These are phyloP conservation scores for Acleris emargana DNA, from an alignment of 2,888 invertebrate genomes.

Conservation along the genomic window DNA sequence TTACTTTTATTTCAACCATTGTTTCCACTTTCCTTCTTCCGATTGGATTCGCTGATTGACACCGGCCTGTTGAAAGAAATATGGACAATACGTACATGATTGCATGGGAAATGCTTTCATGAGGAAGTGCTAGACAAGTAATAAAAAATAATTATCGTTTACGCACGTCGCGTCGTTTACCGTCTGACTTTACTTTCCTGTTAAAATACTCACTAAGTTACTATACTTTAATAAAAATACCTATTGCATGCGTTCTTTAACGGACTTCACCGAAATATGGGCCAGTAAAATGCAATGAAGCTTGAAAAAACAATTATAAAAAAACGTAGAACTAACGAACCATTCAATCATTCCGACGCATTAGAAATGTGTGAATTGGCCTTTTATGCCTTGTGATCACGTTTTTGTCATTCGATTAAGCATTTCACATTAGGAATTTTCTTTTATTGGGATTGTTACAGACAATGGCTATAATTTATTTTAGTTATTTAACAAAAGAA, in stretches of 20 bases:
- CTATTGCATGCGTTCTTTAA: neutral
- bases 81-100: constrained; percentile 32
- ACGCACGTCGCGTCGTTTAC: neutral
- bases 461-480: constrained; percentile 26
- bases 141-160: constrained; percentile 7
- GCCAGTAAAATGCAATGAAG: neutral
- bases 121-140: constrained; percentile 10
- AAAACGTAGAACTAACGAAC: constrained; percentile 12
- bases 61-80: constrained; percentile 1
- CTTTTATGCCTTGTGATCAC: constrained; percentile 35
- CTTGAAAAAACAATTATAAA: constrained; percentile 14
- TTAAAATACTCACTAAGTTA: neutral
- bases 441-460: constrained; percentile 23
- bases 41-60: constrained; percentile 10
- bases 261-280: constrained; percentile 2
- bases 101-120: constrained; percentile 35
- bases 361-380: constrained; percentile 44
- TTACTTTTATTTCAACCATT: constrained; percentile 30
- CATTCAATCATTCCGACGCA: constrained; percentile 23
- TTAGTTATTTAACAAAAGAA: neutral
- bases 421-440: constrained; percentile 10
- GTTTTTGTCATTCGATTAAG: constrained; percentile 3
- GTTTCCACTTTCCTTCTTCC: constrained; percentile 32
- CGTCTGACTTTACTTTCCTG: neutral
- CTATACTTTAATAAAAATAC: neutral